Conservation (phyloP, 1,140 invertebrate species). For the Spodoptera litura region DNA sequence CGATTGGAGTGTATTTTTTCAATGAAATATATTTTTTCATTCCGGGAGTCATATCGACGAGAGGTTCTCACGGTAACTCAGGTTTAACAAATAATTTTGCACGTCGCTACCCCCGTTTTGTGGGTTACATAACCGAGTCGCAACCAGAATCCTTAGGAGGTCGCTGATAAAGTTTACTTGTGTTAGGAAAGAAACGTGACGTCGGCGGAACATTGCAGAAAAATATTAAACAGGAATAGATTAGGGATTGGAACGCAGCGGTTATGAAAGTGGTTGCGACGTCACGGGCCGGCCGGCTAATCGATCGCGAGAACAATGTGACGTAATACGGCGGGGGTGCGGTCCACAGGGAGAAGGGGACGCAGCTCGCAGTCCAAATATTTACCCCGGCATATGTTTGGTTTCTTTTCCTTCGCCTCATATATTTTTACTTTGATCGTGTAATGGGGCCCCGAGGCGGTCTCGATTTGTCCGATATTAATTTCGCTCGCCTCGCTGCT, state of each 20-base stretch:
- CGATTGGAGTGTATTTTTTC: constrained; percentile 81
- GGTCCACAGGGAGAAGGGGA: constrained; percentile 52
- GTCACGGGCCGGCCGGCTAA: constrained; percentile 77
- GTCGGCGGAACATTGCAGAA: constrained; percentile 26
- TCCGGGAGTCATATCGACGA: constrained; percentile 68
- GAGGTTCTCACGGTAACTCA: constrained; percentile 77
- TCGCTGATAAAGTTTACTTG: constrained; percentile 29
- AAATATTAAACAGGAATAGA: constrained; percentile 50
- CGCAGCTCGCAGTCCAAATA: constrained; percentile 73
- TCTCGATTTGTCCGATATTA: constrained; percentile 77
- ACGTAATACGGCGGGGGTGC: constrained; percentile 71
- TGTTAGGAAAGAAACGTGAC: constrained; percentile 47
- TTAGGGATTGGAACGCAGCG: constrained; percentile 61
- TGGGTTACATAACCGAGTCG: constrained; percentile 34
- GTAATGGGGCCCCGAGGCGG: constrained; percentile 75
- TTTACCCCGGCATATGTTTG: constrained; percentile 82
- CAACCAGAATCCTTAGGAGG: constrained; percentile 37
- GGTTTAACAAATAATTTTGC: constrained; percentile 58
- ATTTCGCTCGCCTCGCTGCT: constrained; percentile 63
- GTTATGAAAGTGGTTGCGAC: constrained; percentile 71
- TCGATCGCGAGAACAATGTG: constrained; percentile 82
- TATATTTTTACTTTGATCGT: constrained; percentile 83
- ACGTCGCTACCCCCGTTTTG: constrained; percentile 43
- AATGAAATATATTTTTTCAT: constrained; percentile 77
- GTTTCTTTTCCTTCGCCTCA: constrained; percentile 83